Conservation (phyloP, 2,113 vertebrate species). For the Quiscalus mexicanus region DNA sequence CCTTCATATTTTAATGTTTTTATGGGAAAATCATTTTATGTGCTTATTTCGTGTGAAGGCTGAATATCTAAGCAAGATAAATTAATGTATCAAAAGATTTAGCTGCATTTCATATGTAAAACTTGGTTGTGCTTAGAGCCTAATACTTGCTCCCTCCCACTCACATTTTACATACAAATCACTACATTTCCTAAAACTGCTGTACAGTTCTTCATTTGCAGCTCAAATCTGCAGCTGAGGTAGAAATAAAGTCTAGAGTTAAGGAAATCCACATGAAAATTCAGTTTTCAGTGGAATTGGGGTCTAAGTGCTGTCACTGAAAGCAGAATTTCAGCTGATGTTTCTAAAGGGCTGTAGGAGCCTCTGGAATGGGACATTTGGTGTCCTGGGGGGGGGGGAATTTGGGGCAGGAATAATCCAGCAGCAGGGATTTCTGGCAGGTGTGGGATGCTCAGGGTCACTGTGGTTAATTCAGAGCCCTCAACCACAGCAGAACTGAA, state of each 20-base stretch:
- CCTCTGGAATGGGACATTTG: background rate
- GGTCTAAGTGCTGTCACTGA: background rate
- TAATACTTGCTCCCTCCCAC: background rate
- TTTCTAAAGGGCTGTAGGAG: background rate
- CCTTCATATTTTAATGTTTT: background rate
- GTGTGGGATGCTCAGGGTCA: background rate
- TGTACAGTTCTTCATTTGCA: background rate
- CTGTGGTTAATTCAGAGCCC: background rate
- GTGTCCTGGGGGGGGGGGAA: background rate
- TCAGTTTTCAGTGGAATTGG: background rate
- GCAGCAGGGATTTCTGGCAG: background rate
- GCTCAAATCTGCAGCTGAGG: background rate
- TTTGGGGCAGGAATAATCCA: rapidly evolving
- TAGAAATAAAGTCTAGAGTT: background rate
- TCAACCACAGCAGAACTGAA: background rate
- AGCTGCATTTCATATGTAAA: background rate
- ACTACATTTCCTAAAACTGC: background rate
- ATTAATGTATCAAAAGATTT: background rate
- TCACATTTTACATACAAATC: background rate
- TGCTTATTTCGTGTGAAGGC: background rate
- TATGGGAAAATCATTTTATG: background rate
- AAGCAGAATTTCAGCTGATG: background rate
- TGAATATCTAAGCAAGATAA: background rate
- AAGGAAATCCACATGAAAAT: background rate
- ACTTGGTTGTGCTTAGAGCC: background rate